Evolutionary conservation across 2,797 vertebrate species (phyloP).

Genomic region (Coregonus suidteri): DNA sequence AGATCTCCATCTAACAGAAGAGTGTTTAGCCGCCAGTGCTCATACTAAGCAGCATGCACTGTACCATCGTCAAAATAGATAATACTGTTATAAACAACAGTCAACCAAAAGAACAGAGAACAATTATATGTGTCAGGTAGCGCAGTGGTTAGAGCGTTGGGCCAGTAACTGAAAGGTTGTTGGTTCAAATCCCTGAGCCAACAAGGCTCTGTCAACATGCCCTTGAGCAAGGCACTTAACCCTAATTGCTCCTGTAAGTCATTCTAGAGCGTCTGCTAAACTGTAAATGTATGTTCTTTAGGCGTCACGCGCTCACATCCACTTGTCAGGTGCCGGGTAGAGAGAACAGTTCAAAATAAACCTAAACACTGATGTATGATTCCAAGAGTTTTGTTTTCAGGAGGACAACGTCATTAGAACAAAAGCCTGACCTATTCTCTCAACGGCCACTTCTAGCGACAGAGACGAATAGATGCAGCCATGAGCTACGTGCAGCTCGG

Average conservation of each 20-base stretch:
- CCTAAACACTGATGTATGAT: neutral
- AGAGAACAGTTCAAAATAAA: neutral
- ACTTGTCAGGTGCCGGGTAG: no score
- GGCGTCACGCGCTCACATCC: no score
- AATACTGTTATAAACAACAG: neutral
- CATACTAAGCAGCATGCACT: neutral
- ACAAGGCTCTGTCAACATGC: no score
- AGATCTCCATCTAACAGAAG: neutral
- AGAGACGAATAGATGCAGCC: neutral
- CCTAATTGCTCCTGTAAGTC: no score
- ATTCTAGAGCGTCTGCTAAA: no score
- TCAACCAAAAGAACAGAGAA: neutral
- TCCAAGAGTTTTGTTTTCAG: neutral
- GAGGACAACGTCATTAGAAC: neutral
- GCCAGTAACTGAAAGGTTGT: no score
- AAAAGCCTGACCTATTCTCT: neutral
- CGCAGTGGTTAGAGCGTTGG: no score
- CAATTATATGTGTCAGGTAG: neutral
- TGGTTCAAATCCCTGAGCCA: no score
- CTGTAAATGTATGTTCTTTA: no score
- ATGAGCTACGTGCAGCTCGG: conserved; percentile 3
- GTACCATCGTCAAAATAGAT: neutral
- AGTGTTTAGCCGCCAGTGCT: neutral
- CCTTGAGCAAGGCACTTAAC: no score
- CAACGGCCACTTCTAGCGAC: neutral